Conservation (phyloP, 2,888 invertebrate genomes). For the Adineta ricciae region DNA sequence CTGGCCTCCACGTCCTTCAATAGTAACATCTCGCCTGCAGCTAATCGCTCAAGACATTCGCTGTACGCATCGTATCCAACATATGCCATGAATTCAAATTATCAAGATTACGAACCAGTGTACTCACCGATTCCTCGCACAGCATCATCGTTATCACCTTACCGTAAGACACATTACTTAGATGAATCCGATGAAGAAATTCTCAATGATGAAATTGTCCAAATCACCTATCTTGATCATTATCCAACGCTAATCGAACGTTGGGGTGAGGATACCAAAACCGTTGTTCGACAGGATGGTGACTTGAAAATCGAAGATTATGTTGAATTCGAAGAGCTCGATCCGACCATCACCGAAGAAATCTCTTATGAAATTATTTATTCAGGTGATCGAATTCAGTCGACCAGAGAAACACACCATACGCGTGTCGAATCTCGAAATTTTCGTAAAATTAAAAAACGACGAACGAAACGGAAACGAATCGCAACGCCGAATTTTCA, state of each 20-base stretch:
- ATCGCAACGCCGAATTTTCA: not conserved
- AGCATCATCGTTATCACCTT: not conserved
- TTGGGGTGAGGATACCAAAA: not conserved
- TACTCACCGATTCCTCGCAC: not conserved
- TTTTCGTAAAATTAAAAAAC: constrained; percentile 16
- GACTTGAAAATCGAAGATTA: not conserved
- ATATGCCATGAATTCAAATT: not conserved
- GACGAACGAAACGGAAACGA: not conserved
- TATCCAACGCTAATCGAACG: constrained; percentile 8
- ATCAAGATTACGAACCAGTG: not conserved
- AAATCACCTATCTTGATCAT: not conserved
- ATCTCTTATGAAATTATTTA: not conserved
- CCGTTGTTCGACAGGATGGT: not conserved
- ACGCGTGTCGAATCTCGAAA: not conserved
- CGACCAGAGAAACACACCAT: not conserved
- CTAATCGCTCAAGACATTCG: not conserved
- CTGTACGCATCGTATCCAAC: not conserved
- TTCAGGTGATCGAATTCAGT: not conserved
- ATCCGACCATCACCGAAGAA: not conserved
- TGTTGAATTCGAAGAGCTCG: not conserved
- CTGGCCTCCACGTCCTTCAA: not conserved
- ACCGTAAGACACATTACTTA: not conserved
- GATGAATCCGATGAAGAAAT: not conserved
- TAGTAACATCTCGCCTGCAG: not conserved
- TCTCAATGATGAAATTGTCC: not conserved